Evolutionary conservation across 2,113 vertebrate species (phyloP).

Genomic region (Labrus mixtus): DNA sequence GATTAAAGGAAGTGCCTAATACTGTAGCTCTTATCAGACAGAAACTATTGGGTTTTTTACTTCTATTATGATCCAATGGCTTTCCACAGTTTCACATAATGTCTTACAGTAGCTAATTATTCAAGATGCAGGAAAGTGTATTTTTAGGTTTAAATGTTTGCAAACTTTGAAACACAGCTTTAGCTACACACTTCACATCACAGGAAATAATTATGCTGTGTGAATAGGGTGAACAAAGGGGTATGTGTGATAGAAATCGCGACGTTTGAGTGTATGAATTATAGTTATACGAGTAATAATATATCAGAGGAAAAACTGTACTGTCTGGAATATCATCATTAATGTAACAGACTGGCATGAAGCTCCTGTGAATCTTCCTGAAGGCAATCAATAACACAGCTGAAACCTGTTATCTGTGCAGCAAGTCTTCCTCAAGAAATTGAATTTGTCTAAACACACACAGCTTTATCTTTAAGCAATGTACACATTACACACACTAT

Average conservation of each 20-base stretch:
- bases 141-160: too few relatives aligned
- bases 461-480: not conserved
- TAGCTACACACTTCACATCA: too few relatives aligned
- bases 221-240: too few relatives aligned
- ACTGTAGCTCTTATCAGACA: too few relatives aligned
- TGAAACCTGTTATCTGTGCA: slow-evolving; percentile 15
- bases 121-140: too few relatives aligned
- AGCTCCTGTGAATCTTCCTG: slow-evolving; percentile 12
- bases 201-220: too few relatives aligned
- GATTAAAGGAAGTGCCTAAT: too few relatives aligned
- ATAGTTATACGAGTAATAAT: not conserved
- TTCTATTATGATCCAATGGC: too few relatives aligned
- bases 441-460: not conserved
- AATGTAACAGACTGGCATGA: not conserved
- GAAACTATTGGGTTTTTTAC: too few relatives aligned
- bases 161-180: too few relatives aligned
- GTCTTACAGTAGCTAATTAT: too few relatives aligned
- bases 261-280: not conserved
- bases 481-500: not conserved
- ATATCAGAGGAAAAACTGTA: not conserved
- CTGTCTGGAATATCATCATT: slow-evolving; percentile 11
- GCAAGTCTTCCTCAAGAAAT: not conserved
- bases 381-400: slow-evolving; percentile 26
- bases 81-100: too few relatives aligned
- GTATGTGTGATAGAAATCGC: not conserved